Evolutionary conservation across 2,888 invertebrate genomes (phyloP), one percentile per base, ranked within the genome.

Genomic region (Mythimna ferrago): DNA sequence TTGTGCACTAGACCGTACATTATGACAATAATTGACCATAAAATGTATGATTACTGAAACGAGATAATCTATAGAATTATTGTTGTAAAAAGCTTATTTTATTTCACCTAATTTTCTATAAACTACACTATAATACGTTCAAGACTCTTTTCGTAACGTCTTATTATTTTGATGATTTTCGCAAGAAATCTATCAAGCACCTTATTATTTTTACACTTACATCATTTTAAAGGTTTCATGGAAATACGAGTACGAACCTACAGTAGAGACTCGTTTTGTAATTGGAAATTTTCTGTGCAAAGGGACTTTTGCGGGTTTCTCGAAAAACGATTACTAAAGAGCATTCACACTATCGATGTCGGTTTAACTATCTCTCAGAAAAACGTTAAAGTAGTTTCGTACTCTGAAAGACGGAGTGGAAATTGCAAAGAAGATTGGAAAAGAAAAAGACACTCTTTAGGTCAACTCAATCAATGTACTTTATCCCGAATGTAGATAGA

Each of bases 31-130:
- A 86, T 83, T 54, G 75, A 66, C 71, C 79, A 65, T 86, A 76
- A 86, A 76, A 83, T 84, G 32, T 66, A 79, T 81, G 81, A 86
- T 84, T 73, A 66, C 81, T 74, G 61, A 64, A 80, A 86, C 62
- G 57, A 82, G 72, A 81, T 81, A 73, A 82, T 80, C 72, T 83
- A 78, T 75, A 74, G 71, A 66, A 86, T 80, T 76, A 83, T 71
- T 53, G 60, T 65, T 65, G 21, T 67, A 70, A 81, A 80, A 74
- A 62, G 65, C 65, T 66, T 60, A 72, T 85, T 82, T 83, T 66
- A 71, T 82, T 78, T 80, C 53, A 64, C 21, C 65, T 69, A 74
- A 77, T 81, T 77, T 80, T 77, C 81, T 80, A 66, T 79, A 79
- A 83, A 64, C 38, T 66, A 54, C 51, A 62, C 56, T 56, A 44